Percentiles rank a stretch among this genome's conserved stretches.
Conservation (phyloP, 2,113 vertebrate genomes). For the Corythoichthys haematopterus region DNA sequence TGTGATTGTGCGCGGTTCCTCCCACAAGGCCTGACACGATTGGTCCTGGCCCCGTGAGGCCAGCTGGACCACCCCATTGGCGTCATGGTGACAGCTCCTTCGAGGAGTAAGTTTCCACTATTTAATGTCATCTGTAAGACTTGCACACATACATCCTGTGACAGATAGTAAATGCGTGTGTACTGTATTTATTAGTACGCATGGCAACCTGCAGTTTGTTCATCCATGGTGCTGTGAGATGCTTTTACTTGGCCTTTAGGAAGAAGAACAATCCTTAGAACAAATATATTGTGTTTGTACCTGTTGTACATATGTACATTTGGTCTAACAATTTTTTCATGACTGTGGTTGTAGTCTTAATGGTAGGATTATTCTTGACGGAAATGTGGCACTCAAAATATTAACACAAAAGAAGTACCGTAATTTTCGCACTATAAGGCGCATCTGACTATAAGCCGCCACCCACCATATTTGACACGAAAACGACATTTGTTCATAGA, state of each 20-base stretch:
- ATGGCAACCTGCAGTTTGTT: background rate
- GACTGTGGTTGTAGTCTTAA: no score
- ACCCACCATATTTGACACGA: no score
- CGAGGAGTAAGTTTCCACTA: constrained; percentile 56
- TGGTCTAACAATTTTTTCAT: no score
- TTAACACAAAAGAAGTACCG: no score
- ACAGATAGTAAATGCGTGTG: constrained; percentile 10
- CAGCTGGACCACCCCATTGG: constrained; percentile 64
- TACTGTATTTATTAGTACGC: background rate
- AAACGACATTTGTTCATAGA: no score
- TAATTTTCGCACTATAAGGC: no score
- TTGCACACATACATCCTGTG: constrained; percentile 27
- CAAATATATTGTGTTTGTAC: no score
- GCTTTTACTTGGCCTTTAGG: background rate
- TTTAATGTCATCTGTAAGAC: constrained; percentile 44
- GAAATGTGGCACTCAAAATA: no score
- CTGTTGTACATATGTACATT: no score
- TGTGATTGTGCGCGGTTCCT: constrained; percentile 35
- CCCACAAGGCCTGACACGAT: constrained; percentile 32
- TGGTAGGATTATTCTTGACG: no score
- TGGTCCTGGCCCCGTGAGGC: constrained; percentile 61
- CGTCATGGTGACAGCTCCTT: constrained; percentile 49
- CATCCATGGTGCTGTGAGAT: background rate
- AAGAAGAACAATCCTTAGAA: background rate
- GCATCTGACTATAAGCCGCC: no score